Evolutionary conservation across 2,797 vertebrate species (phyloP).

Genomic region (Coccyzus lansbergi): DNA sequence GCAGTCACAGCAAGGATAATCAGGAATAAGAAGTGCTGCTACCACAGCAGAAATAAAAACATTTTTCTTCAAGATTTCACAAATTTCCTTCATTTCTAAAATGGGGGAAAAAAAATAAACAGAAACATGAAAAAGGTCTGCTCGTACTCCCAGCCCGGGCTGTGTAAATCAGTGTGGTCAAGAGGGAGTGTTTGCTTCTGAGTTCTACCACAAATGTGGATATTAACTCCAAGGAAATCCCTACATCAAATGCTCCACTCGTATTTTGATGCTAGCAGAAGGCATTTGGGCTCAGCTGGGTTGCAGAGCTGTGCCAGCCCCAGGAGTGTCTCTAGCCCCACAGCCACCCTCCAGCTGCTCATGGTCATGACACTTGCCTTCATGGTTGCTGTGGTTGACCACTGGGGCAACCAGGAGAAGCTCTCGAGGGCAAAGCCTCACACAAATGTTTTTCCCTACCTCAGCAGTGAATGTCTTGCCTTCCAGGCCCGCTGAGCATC

Average conservation of each 20-base stretch:
- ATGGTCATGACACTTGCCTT: not conserved
- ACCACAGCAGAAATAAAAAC: constrained; percentile 20
- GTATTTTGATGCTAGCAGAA: not conserved
- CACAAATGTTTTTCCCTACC: not conserved
- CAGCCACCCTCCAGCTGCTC: not conserved
- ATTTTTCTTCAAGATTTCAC: constrained; percentile 19
- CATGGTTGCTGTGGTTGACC: not conserved
- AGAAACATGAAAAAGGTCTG: not conserved
- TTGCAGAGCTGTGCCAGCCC: not conserved
- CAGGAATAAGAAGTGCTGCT: constrained; percentile 6
- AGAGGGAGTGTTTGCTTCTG: not conserved
- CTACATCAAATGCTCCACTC: not conserved
- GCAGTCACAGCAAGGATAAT: constrained; percentile 1
- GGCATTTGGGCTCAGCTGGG: rapidly evolving
- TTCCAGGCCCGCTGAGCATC: not conserved
- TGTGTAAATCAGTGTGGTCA: not conserved
- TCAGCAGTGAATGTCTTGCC: not conserved
- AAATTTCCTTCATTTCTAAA: constrained; percentile 10
- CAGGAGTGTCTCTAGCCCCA: not conserved
- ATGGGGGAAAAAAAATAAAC: not conserved
- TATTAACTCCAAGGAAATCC: not conserved
- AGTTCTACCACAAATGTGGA: not conserved
- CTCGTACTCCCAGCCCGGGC: not conserved
- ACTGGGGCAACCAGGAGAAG: not conserved
- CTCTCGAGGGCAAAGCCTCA: not conserved